Evolutionary conservation across 2,797 vertebrate genomes (phyloP).

Genomic region (Furcifer pardalis): DNA sequence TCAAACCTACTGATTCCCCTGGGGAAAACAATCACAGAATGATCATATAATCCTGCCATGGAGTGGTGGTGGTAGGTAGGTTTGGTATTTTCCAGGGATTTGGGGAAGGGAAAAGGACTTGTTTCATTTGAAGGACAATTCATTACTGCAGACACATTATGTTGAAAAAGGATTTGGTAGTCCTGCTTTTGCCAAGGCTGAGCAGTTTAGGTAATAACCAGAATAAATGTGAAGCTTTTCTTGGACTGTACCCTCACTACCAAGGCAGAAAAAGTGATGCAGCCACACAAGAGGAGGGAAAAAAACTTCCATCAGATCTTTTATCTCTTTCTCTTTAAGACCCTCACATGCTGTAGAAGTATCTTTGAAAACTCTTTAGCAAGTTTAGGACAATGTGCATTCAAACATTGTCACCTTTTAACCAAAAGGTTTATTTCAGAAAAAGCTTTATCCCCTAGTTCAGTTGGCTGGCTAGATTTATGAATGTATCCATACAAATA

Average conservation of each 20-base stretch:
- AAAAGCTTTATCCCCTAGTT: not conserved
- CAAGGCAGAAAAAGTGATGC: not conserved
- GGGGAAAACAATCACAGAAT: not conserved
- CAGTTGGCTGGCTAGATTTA: not conserved
- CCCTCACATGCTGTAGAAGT: not conserved
- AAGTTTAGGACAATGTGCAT: not conserved
- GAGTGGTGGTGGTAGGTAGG: too few relatives aligned
- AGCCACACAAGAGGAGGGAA: not conserved
- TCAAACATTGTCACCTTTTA: not conserved
- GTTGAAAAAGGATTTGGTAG: not conserved
- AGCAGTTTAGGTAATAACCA: not conserved
- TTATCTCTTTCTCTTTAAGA: too few relatives aligned
- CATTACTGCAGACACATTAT: too few relatives aligned
- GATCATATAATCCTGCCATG: not conserved
- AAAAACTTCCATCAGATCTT: too few relatives aligned
- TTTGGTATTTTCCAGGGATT: not conserved
- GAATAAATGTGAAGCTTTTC: not conserved
- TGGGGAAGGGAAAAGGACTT: not conserved
- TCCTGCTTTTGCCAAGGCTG: too few relatives aligned
- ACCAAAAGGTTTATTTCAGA: not conserved
- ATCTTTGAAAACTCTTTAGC: not conserved
- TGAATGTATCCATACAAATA: not conserved
- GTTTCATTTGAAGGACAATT: not conserved
- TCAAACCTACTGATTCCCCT: not conserved
- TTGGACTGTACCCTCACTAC: not conserved